Evolutionary conservation across 2,888 invertebrate genomes (phyloP), one percentile per base, ranked within the genome.

Genomic region (Ectemnius lituratus): DNA sequence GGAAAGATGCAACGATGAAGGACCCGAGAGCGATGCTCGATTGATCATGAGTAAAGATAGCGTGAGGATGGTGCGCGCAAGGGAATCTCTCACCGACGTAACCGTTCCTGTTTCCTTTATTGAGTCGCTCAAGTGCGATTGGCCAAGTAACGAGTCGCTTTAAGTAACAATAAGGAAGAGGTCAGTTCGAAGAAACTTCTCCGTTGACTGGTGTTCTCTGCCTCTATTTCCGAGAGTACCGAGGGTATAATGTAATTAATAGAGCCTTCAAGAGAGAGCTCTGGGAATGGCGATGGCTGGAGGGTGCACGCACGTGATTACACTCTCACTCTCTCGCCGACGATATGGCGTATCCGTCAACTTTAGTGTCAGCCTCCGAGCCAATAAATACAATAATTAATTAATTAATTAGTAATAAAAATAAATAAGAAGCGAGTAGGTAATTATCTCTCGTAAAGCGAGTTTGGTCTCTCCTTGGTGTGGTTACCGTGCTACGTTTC

Each of bases 391-490:
- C 79, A 83, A 83, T 83, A 84, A 80, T 76, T 77, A 81, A 76
- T 76, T 77, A 81, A 76, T 78, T 69, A 70, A 58, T 75, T 75
- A 79, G 52, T 52, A 52, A 79, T 76, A 79, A 82, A 85, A 87
- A 87, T 87, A 87, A 87, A 87, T 86, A 87, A 81, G 80, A 86
- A 86, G 81, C 80, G 79, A 82, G 77, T 83, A 84, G 80, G 76
- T 84, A 83, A 82, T 82, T 81, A 83, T 79, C 78, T 83, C 81
- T 87, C 84, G 80, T 84, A 86, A 86, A 86, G 85, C 86, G 86
- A 88, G 87, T 89, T 89, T 89, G 89, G 89, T 89, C 89, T 88
- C 83, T 89, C 89, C 89, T 89, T 89, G 89, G 89, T 89, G 87
- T 86, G 79, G 87, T 88, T 88, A 82, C 84, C 83, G 82, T 84